These are phyloP conservation scores for Cheilosia scutellata DNA, from an alignment of 2,888 invertebrate genomes.

Conservation along the genomic window DNA sequence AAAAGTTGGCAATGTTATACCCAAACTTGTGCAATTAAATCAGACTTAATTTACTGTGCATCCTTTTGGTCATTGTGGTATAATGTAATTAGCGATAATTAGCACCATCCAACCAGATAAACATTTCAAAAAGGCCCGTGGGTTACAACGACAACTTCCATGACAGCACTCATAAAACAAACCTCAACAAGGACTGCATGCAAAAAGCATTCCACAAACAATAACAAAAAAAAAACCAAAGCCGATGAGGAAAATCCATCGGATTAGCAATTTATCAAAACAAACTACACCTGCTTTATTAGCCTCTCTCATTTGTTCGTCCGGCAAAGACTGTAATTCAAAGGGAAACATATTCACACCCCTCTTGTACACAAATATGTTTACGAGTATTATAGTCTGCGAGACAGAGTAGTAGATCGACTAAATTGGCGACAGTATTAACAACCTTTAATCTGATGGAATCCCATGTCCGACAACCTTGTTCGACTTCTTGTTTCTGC, in stretches of 20 bases:
- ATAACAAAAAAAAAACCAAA: not conserved
- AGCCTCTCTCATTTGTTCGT: conserved; percentile 56
- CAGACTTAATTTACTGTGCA: conserved; percentile 6
- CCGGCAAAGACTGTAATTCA: conserved; percentile 55
- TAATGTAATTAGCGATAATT: conserved; percentile 55
- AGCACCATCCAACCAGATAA: conserved; percentile 42
- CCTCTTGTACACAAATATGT: conserved; percentile 48
- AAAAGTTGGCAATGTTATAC: not conserved
- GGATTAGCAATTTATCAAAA: conserved; percentile 76
- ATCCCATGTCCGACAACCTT: conserved; percentile 79
- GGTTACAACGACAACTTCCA: conserved; percentile 31
- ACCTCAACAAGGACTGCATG: conserved; percentile 9
- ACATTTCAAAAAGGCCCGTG: conserved; percentile 37
- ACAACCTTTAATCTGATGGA: conserved; percentile 80
- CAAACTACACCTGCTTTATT: conserved; percentile 75
- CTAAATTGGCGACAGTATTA: conserved; percentile 80
- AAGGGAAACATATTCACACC: conserved; percentile 67
- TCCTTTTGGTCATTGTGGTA: conserved; percentile 14
- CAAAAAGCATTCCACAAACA: conserved; percentile 25
- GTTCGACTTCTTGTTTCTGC: conserved; percentile 76
- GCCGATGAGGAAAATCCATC: conserved; percentile 33
- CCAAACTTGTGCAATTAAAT: conserved; percentile 9
- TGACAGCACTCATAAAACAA: conserved; percentile 38
- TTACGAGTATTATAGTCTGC: not conserved
- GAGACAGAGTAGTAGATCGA: conserved; percentile 58